phyloP scores from a whole-genome alignment of 2,888 invertebrate species.

The Antheraea assamensis region DNA sequence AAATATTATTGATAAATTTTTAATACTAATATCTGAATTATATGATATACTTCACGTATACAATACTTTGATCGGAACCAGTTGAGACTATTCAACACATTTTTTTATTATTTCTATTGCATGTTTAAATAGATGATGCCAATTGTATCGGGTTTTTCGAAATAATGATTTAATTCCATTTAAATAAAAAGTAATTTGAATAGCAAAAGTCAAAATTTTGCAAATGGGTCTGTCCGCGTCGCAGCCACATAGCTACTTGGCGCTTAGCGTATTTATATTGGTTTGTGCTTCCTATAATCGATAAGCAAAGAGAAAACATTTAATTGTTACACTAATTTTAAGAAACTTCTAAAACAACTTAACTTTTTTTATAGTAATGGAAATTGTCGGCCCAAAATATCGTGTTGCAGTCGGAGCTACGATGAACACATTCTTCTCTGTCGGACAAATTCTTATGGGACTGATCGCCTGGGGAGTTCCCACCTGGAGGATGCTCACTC shows the following conservation, averaged over 20 bases:
- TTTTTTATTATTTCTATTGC: background rate
- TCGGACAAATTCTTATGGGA: constrained; percentile 88
- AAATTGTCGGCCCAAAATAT: constrained; percentile 88
- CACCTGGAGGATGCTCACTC: constrained; percentile 86
- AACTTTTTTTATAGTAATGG: constrained; percentile 83
- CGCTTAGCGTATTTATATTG: background rate
- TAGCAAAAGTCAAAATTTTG: background rate
- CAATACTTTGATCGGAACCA: too few relatives aligned
- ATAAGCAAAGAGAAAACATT: background rate
- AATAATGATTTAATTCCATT: background rate
- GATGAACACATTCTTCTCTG: constrained; percentile 87
- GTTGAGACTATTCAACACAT: too few relatives aligned
- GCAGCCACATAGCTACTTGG: background rate
- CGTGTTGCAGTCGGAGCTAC: constrained; percentile 88
- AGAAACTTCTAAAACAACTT: background rate
- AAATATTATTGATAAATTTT: too few relatives aligned
- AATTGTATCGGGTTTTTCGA: background rate
- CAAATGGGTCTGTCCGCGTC: background rate
- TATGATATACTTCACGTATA: too few relatives aligned
- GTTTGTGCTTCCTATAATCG: background rate
- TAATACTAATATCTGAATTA: too few relatives aligned
- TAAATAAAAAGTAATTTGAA: background rate
- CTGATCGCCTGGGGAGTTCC: constrained; percentile 86
- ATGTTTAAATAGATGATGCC: background rate
- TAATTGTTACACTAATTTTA: background rate